These are phyloP conservation scores for Plutella xylostella DNA, from an alignment of 2,888 invertebrate genomes.

Conservation along the genomic window DNA sequence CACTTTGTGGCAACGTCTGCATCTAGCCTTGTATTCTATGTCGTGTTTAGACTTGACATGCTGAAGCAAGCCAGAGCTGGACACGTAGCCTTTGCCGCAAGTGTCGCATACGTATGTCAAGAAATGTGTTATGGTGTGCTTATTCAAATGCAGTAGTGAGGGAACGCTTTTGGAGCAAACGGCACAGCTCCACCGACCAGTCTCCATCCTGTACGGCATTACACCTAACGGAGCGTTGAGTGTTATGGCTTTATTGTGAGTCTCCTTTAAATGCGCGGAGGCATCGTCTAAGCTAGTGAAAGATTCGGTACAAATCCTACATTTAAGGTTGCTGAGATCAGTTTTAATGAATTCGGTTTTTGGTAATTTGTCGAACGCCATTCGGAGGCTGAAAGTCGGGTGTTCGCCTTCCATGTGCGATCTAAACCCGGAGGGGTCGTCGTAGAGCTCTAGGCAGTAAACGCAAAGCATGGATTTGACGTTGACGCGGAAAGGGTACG, in stretches of 20 bases:
- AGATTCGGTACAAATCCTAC: conserved; percentile 33
- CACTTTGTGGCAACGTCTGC: conserved; percentile 43
- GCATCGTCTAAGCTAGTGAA: conserved; percentile 31
- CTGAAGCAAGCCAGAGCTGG: conserved; percentile 42
- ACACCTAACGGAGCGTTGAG: conserved; percentile 38
- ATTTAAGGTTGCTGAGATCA: conserved; percentile 42
- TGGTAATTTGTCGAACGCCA: conserved; percentile 48
- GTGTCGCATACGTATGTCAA: conserved; percentile 51
- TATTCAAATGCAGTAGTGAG: conserved; percentile 43
- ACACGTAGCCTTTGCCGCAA: conserved; percentile 52
- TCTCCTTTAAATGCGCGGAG: conserved; percentile 32
- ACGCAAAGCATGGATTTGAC: conserved; percentile 57
- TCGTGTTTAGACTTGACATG: conserved; percentile 52
- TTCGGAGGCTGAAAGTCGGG: conserved; percentile 36
- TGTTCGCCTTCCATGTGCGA: conserved; percentile 48
- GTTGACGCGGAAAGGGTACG: conserved; percentile 55
- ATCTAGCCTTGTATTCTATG: conserved; percentile 38
- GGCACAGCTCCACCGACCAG: conserved; percentile 39
- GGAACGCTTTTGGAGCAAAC: conserved; percentile 46
- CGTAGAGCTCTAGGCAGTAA: conserved; percentile 51
- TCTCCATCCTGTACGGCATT: conserved; percentile 46
- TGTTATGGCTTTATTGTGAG: conserved; percentile 32
- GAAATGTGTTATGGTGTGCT: conserved; percentile 55
- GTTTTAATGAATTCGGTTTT: conserved; percentile 53
- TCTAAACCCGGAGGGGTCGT: conserved; percentile 43